Conservation (phyloP, 1,140 invertebrate genomes). For the Penaeus japonicus region DNA sequence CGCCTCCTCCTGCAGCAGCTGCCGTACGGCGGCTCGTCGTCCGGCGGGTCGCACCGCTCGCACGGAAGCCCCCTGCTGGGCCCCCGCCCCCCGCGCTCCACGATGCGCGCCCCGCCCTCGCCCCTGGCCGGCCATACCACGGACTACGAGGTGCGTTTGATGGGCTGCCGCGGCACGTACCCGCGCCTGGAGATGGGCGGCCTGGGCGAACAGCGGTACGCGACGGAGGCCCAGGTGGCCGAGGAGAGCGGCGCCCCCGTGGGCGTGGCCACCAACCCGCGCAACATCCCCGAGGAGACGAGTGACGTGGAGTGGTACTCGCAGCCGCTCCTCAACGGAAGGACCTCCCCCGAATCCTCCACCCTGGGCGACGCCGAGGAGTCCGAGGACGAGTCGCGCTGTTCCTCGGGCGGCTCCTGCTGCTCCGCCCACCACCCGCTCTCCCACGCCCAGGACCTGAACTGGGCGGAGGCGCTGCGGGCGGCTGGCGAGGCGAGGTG, state of each 20-base stretch:
- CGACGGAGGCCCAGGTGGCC: background rate
- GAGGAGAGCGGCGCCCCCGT: background rate
- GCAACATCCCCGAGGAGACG: slow-evolving; percentile 35
- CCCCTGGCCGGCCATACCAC: slow-evolving; percentile 23
- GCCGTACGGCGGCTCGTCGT: slow-evolving; percentile 41
- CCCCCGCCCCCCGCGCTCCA: slow-evolving; percentile 36
- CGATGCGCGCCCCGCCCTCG: slow-evolving; percentile 32
- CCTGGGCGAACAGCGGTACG: background rate
- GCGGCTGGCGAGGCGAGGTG: slow-evolving; percentile 46
- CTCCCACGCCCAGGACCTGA: slow-evolving; percentile 49
- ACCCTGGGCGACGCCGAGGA: slow-evolving; percentile 55
- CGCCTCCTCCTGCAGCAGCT: slow-evolving; percentile 44
- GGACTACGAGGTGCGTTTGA: slow-evolving; percentile 47
- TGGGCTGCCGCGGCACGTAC: background rate
- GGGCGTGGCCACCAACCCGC: background rate
- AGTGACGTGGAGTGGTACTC: slow-evolving; percentile 52
- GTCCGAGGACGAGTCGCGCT: slow-evolving; percentile 53
- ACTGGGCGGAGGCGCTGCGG: slow-evolving; percentile 54
- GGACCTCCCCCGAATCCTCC: slow-evolving; percentile 55
- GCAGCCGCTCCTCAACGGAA: slow-evolving; percentile 49
- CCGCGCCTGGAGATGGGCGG: background rate
- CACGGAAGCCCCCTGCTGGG: slow-evolving; percentile 46
- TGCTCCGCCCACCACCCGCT: slow-evolving; percentile 47
- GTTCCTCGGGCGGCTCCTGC: slow-evolving; percentile 52
- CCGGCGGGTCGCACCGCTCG: slow-evolving; percentile 43